Evolutionary conservation across 2,113 vertebrate genomes (phyloP), one percentile per base, ranked within the genome.

Genomic region (Pygoscelis adeliae): DNA sequence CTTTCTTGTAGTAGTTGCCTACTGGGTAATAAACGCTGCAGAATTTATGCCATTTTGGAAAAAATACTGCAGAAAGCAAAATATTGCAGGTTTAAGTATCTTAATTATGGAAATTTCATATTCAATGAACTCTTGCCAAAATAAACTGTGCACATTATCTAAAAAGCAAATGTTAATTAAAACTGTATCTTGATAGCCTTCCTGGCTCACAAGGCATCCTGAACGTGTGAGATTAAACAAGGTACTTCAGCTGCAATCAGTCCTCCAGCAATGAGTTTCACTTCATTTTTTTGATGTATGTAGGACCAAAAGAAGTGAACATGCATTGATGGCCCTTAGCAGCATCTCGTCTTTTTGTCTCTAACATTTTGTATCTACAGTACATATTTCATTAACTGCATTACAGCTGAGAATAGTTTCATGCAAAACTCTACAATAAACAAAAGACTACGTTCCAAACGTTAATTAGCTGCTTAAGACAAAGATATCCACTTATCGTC

Each of bases 151-250:
- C 95, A 85, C 96, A 97, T 98, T 98, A 98, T 97, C 97, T 97
- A 91, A 97, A 98, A 98, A 97, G 96, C 93, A 96, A 98, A 97
- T 96, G 98, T 98, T 98, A 98, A 98, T 98, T 98, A 98, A 98
- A 98, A 95, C 92, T 92, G 95, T 93, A 97, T 98, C 97, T 98
- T 97, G 97, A 98, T 98, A 95, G 96, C 74, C 25, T 91, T 94
- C 85, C 92, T 96, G 83, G 96, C 97, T 98, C 97, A 92, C 89
- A 91, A 95, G 92, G 94, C 97, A 92, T 92, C 91, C 96, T 73
- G 86, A 91, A 87, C 44, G n/a, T 61, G 90, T 88, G 94, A 98
- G 97, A 98, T 98, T 97, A 97, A 97, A 96, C 71, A 79, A 93
- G 70, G 92, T 87, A 89, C 89, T 94, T 97, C 40, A 97, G 96